phyloP scores from a whole-genome alignment of 2,888 invertebrate species.

The Aphelenchoides bicaudatus region DNA sequence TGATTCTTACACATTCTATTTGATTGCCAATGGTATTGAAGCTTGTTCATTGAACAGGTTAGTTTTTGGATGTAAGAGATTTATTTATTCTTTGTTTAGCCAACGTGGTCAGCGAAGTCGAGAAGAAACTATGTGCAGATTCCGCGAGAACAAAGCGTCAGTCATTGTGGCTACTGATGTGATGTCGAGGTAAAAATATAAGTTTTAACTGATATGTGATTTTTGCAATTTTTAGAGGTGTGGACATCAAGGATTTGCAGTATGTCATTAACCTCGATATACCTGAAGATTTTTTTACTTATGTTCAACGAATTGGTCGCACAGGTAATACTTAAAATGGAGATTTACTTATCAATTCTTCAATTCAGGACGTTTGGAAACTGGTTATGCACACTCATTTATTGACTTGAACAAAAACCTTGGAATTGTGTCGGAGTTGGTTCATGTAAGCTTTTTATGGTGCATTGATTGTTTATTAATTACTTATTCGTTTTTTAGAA shows the following conservation, averaged over 20 bases:
- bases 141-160: conserved; percentile 67
- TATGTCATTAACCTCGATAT: conserved; percentile 64
- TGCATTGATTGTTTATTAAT: too few species aligned
- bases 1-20: conserved; percentile 34
- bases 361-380: conserved; percentile 62
- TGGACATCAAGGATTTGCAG: conserved; percentile 75
- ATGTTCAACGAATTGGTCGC: conserved; percentile 65
- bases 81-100: conserved; percentile 42
- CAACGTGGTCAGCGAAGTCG: conserved; percentile 72
- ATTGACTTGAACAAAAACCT: too few species aligned
- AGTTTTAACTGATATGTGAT: too few species aligned
- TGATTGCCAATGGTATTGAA: conserved; percentile 23
- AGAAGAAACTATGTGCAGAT: conserved; percentile 74
- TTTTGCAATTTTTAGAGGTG: too few species aligned
- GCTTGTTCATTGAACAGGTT: conserved; percentile 46
- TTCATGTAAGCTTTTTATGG: too few species aligned
- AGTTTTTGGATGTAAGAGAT: not conserved
- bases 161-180: conserved; percentile 91
- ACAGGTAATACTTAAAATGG: too few species aligned
- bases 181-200: too few species aligned
- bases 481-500: too few species aligned
- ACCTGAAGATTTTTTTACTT: conserved; percentile 61
- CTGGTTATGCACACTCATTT: conserved; percentile 36
- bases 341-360: too few species aligned
- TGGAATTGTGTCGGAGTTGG: too few species aligned